Evolutionary conservation across 2,113 vertebrate genomes (phyloP).

Genomic region (Atherinomorus stipes): DNA sequence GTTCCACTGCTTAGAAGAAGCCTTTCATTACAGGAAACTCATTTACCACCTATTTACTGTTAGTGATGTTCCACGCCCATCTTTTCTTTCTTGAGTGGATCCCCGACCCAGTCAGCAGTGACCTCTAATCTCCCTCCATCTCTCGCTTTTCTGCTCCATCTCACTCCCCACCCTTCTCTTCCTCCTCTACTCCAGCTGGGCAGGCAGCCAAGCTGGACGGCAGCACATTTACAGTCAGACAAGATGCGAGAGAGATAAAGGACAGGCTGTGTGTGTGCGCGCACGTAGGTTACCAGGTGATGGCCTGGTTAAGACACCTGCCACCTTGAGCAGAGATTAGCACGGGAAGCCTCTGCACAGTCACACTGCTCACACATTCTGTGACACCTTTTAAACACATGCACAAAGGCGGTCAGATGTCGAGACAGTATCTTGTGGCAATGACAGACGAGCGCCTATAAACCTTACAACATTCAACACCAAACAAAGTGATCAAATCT

Average conservation of each 20-base stretch:
- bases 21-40: conserved; percentile 31
- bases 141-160: conserved; percentile 49
- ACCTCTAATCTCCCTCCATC: conserved; percentile 70
- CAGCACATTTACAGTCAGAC: conserved; percentile 55
- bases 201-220: conserved; percentile 48
- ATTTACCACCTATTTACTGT: conserved; percentile 45
- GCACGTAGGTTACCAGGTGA: conserved; percentile 75
- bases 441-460: conserved; percentile 39
- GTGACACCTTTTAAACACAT: conserved; percentile 23
- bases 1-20: conserved; percentile 31
- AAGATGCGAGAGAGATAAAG: conserved; percentile 44
- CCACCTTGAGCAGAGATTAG: conserved; percentile 78
- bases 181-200: conserved; percentile 51
- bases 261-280: conserved; percentile 26
- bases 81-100: conserved; percentile 42
- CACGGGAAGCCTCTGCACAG: conserved; percentile 64
- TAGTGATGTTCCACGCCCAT: conserved; percentile 41
- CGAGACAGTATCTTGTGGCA: conserved; percentile 47
- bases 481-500: conserved; percentile 34
- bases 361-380: conserved; percentile 22
- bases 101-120: conserved; percentile 45
- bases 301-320: conserved; percentile 79
- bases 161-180: conserved; percentile 39
- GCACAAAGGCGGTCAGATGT: conserved; percentile 13
- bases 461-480: conserved; percentile 47